A percentile compares a stretch with the other conserved stretches of the same genome.
Conservation (phyloP, 2,888 invertebrate species). For the Prosopocoilus inquinatus region DNA sequence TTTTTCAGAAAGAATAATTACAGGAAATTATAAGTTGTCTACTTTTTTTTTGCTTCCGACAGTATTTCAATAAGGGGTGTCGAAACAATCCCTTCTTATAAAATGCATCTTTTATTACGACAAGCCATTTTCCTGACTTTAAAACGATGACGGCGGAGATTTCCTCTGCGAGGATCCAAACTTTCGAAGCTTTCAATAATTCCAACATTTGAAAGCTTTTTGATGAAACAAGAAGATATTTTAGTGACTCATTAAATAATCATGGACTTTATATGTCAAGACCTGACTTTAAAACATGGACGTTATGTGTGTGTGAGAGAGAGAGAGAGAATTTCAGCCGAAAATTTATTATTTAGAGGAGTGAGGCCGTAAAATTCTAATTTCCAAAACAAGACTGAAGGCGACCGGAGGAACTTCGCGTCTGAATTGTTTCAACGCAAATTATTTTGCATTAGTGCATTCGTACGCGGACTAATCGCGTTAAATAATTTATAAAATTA, state of each 20-base stretch:
- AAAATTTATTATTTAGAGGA: no score
- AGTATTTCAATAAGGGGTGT: no score
- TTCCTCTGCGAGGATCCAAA: no score
- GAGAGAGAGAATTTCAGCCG: no score
- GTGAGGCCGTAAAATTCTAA: no score
- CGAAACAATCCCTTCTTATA: no score
- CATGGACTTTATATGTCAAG: constrained; percentile 27
- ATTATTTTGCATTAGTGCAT: neutral
- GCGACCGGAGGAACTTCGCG: neutral
- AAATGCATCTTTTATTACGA: no score
- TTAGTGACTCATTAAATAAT: constrained; percentile 15
- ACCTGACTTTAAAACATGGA: constrained; percentile 31
- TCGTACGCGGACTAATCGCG: constrained; percentile 12
- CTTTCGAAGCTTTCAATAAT: constrained; percentile 17
- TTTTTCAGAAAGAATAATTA: no score
- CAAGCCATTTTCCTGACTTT: no score
- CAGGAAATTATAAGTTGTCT: no score
- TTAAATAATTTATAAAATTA: constrained; percentile 35
- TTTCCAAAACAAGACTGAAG: neutral
- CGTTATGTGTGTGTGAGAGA: neutral
- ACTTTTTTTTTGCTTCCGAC: no score
- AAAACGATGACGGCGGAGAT: no score
- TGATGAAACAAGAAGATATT: constrained; percentile 16
- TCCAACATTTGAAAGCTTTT: constrained; percentile 20
- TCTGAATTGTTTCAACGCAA: neutral